Base-by-base conservation (phyloP, 1,140 invertebrate genomes). In the Bathynomus jamesi region DNA sequence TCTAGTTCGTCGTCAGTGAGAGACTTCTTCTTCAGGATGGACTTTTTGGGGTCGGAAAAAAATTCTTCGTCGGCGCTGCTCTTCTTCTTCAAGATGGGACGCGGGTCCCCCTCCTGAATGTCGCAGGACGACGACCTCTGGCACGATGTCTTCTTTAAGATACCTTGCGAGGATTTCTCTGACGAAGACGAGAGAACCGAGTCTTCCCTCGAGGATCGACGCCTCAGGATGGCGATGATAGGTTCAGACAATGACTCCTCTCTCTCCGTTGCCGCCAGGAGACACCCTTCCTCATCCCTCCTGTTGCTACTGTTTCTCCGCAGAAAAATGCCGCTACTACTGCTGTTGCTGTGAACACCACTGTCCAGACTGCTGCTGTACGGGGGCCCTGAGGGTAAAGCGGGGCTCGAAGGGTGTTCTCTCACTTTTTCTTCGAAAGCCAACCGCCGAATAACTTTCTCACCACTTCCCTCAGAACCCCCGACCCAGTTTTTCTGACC, bases 21-120 rank as follows among this genome's bases (percentile, higher is more conserved):
- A 0, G 89, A 89, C 79, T 92, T 92, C 80, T 93, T 93, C 79
- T 94, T 93, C 8, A 94, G 79, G 79, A 93, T 93, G 0, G 91
- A 90, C 80, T 86, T 89, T 53, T 53, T 67, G 0, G 89, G 88
- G 32, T 84, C 85, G 62, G 77, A 63, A 30, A 73, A 69, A 25
- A 69, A 72, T 17, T 76, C 53, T 25, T 76, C 74, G 60, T 78
- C 79, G 4, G 69, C 67, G 29, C 79, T 71, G 28, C 83, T 81
- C 68, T 90, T 90, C 81, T 91, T 91, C 80, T 93, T 93, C 4
- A 93, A 80, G 72, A 94, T 93, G 1, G 91, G 91, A 76, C 88
- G 86, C 0, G 80, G 80, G 89, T 91, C 65, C 10, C 67, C 87
- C 70, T 90, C 89, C 25, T 88, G 89, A 3, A 89, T 87, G 72